phyloP scores from a whole-genome alignment of 2,888 invertebrate genomes.

The Lasioglossum morio region DNA sequence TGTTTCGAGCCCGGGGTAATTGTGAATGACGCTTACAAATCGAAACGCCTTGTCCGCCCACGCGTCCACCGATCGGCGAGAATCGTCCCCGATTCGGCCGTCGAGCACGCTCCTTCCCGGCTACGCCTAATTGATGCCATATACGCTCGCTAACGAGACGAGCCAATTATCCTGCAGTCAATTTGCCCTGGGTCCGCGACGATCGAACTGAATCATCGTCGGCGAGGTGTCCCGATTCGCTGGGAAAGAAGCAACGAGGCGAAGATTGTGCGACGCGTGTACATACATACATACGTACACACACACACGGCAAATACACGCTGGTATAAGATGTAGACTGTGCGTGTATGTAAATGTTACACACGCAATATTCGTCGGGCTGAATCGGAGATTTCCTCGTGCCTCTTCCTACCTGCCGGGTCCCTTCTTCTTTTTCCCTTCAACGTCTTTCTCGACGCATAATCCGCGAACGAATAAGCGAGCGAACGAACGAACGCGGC shows the following conservation, averaged over 20 bases:
- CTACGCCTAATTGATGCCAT: slow-evolving; percentile 48
- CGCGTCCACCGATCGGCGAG: slow-evolving; percentile 23
- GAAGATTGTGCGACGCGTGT: not conserved
- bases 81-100: slow-evolving; percentile 55
- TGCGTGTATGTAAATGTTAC: not conserved
- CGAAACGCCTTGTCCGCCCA: slow-evolving; percentile 24
- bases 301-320: not conserved
- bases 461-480: slow-evolving; percentile 20
- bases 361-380: not conserved
- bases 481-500: slow-evolving; percentile 39
- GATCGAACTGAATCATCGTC: slow-evolving; percentile 22
- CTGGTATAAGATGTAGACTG: too few species aligned
- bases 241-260: not conserved
- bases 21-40: slow-evolving; percentile 23
- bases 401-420: slow-evolving; percentile 46
- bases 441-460: slow-evolving; percentile 36
- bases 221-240: slow-evolving; percentile 23
- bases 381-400: slow-evolving; percentile 45
- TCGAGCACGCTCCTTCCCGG: slow-evolving; percentile 31
- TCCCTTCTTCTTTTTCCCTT: slow-evolving; percentile 34
- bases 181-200: slow-evolving; percentile 78
- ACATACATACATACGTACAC: not conserved
- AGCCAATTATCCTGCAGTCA: slow-evolving; percentile 81
- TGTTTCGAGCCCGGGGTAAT: not conserved
- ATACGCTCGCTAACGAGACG: slow-evolving; percentile 78